Conservation (phyloP, 2,888 invertebrate species). For the Drosophila putrida region DNA sequence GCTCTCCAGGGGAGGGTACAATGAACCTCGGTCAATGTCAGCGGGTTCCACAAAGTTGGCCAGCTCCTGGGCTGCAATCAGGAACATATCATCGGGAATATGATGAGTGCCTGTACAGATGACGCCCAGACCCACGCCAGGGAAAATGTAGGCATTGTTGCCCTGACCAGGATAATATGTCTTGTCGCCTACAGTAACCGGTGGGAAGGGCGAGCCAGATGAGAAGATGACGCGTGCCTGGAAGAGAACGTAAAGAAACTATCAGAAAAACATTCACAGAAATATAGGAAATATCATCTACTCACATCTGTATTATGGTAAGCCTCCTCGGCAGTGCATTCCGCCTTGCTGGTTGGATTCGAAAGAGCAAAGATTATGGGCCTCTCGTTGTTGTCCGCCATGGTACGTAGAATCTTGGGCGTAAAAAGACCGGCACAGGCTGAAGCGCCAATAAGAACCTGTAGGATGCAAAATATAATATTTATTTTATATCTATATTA, state of each 20-base stretch:
- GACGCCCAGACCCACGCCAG: conserved; percentile 97
- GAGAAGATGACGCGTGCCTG: conserved; percentile 97
- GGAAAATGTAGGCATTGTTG: conserved; percentile 99
- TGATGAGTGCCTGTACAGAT: conserved; percentile 96
- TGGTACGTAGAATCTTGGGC: conserved; percentile 92
- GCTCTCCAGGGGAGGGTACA: conserved; percentile 95
- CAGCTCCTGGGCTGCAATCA: conserved; percentile 95
- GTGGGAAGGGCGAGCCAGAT: conserved; percentile 98
- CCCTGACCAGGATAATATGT: conserved; percentile 97
- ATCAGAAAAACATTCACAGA: neutral
- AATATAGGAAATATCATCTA: neutral
- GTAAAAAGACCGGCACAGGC: conserved; percentile 97
- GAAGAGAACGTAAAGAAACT: neutral
- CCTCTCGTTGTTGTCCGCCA: conserved; percentile 94
- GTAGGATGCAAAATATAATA: neutral
- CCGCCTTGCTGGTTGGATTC: conserved; percentile 98
- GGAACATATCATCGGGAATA: conserved; percentile 96
- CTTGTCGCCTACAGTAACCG: conserved; percentile 92
- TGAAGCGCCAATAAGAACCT: conserved; percentile 91
- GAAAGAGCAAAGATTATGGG: conserved; percentile 99
- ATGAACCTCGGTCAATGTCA: conserved; percentile 93
- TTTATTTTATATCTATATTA: too few relatives aligned
- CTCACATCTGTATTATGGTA: conserved; percentile 96
- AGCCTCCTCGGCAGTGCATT: conserved; percentile 98
- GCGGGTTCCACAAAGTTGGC: conserved; percentile 93